phyloP scores from a whole-genome alignment of 2,888 invertebrate species.

The Pyrrhia umbra region DNA sequence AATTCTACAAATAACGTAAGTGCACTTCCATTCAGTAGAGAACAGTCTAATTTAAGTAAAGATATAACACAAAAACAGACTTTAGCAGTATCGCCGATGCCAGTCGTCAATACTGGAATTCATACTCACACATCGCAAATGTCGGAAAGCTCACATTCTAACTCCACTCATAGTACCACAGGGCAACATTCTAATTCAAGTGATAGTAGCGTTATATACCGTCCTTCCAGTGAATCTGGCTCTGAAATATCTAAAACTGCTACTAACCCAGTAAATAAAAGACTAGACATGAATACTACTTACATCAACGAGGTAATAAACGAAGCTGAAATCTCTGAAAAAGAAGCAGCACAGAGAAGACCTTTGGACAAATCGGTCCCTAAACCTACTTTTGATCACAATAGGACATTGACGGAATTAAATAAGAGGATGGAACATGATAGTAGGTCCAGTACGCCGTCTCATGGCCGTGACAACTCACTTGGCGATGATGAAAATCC shows the following conservation, averaged over 20 bases:
- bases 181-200: conserved; percentile 93
- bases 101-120: conserved; percentile 83
- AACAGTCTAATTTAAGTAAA: conserved; percentile 88
- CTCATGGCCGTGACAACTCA: conserved; percentile 88
- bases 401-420: conserved; percentile 79
- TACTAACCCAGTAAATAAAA: conserved; percentile 84
- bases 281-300: conserved; percentile 87
- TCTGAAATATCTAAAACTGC: conserved; percentile 90
- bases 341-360: conserved; percentile 84
- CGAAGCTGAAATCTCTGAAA: conserved; percentile 88
- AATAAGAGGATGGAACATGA: conserved; percentile 77
- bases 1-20: conserved; percentile 88
- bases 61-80: conserved; percentile 88
- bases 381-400: conserved; percentile 78
- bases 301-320: conserved; percentile 89
- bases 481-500: conserved; percentile 92
- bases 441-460: conserved; percentile 86
- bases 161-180: conserved; percentile 91
- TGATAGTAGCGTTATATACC: conserved; percentile 93
- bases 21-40: conserved; percentile 86
- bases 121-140: conserved; percentile 86
- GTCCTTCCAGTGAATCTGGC: conserved; percentile 93
- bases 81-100: conserved; percentile 94
- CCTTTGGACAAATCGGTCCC: conserved; percentile 72
- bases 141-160: conserved; percentile 92